Evolutionary conservation across 2,888 invertebrate species (phyloP).

Genomic region (Synergus umbraculus): DNA sequence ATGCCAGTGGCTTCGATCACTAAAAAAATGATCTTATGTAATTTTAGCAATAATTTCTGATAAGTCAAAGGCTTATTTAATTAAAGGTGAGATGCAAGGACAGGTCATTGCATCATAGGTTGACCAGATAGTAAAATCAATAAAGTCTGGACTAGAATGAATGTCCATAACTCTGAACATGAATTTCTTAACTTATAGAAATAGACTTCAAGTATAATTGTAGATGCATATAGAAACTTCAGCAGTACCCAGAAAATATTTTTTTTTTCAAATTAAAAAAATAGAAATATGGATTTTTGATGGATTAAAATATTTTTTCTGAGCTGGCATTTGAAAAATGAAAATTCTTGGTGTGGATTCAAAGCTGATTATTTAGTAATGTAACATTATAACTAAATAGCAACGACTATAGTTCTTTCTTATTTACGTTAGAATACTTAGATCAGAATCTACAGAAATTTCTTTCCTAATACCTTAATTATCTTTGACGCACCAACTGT

Average conservation of each 20-base stretch:
- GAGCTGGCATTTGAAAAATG: background rate
- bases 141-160: conserved; percentile 21
- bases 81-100: background rate
- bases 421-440: background rate
- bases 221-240: conserved; percentile 6
- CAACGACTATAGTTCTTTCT: background rate
- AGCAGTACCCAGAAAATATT: background rate
- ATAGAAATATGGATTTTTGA: too few species aligned
- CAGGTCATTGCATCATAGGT: conserved; percentile 7
- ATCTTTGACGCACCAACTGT: conserved; percentile 37
- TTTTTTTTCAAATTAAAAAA: background rate
- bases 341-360: background rate
- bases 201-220: conserved; percentile 34
- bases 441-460: background rate
- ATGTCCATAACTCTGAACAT: conserved; percentile 5
- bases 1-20: background rate
- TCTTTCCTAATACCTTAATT: conserved; percentile 9
- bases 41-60: background rate
- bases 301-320: background rate
- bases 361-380: background rate
- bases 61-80: background rate
- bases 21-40: background rate
- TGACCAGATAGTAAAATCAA: conserved; percentile 2
- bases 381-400: background rate
- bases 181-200: conserved; percentile 15